A percentile compares a stretch with the other conserved stretches of the same genome.
These are phyloP conservation scores for Entomyzon cyanotis DNA, from an alignment of 2,113 vertebrate genomes.

Conservation along the genomic window DNA sequence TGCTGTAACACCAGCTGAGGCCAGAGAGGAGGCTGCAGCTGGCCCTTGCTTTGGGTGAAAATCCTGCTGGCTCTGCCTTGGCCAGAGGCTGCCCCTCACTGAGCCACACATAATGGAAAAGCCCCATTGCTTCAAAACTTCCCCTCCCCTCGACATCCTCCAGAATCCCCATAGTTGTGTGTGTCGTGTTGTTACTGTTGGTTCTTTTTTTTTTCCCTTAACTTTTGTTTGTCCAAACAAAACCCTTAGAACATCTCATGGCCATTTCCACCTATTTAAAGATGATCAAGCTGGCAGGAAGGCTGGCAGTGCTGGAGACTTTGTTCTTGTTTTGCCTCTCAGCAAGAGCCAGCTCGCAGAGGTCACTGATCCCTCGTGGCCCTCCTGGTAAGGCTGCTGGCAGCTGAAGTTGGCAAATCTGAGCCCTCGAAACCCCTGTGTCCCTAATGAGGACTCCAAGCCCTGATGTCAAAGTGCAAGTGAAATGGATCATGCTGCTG, in stretches of 20 bases:
- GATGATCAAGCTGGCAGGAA: constrained; percentile 64
- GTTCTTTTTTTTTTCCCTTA: constrained; percentile 27
- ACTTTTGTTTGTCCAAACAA: constrained; percentile 62
- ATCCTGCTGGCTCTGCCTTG: not conserved
- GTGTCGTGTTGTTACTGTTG: constrained; percentile 31
- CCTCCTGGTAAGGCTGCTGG: not conserved
- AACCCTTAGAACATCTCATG: constrained; percentile 65
- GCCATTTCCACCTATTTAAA: constrained; percentile 67
- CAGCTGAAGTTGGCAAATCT: constrained; percentile 15
- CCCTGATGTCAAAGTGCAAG: constrained; percentile 43
- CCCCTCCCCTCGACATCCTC: not conserved
- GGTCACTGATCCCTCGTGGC: constrained; percentile 24
- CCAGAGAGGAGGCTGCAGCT: not conserved
- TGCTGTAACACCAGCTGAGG: not conserved
- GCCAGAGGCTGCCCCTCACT: not conserved
- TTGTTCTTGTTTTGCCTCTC: constrained; percentile 68
- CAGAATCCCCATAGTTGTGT: constrained; percentile 30
- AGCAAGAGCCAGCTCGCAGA: constrained; percentile 6
- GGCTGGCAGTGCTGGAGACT: constrained; percentile 24
- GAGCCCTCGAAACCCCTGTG: accelerated
- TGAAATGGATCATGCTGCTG: not conserved
- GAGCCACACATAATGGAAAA: not conserved
- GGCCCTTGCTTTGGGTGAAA: not conserved
- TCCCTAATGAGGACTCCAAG: not conserved
- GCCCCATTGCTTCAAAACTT: not conserved